Evolutionary conservation across 2,888 invertebrate genomes (phyloP).

Genomic region (Zootermopsis nevadensis): DNA sequence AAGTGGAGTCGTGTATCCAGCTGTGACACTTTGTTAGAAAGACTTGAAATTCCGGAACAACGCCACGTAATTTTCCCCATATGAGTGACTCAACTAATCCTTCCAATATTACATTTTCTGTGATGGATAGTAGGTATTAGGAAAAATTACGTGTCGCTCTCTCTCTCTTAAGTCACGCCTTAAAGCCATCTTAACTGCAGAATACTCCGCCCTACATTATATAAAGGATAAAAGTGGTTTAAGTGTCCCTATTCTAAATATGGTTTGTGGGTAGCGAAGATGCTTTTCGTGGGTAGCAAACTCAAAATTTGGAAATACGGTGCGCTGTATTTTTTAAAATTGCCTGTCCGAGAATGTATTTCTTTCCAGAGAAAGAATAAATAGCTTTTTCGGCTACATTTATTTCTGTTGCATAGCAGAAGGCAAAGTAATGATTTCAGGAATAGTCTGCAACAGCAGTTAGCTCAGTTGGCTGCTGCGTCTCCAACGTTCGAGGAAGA

Average conservation of each 20-base stretch:
- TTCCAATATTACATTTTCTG: background rate
- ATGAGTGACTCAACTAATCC: background rate
- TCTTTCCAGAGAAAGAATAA: too few species aligned
- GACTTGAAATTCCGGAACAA: background rate
- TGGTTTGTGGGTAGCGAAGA: too few species aligned
- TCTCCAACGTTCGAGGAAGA: too few species aligned
- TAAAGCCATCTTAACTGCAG: constrained; percentile 33
- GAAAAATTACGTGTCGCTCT: constrained; percentile 35
- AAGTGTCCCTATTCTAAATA: background rate
- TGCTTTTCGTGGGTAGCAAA: too few species aligned
- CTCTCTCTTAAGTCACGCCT: constrained; percentile 21
- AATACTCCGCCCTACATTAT: background rate
- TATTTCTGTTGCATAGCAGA: too few species aligned
- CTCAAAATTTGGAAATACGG: too few species aligned
- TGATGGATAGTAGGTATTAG: constrained; percentile 31
- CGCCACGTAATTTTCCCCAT: background rate
- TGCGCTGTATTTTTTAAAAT: too few species aligned
- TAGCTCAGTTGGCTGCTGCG: too few species aligned
- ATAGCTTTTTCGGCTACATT: too few species aligned
- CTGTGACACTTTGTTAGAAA: background rate
- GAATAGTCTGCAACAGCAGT: too few species aligned
- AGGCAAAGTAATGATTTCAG: too few species aligned
- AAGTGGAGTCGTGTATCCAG: background rate
- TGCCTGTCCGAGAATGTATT: too few species aligned
- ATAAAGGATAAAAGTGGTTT: background rate